Base-by-base conservation (phyloP, 2,113 vertebrate genomes). In the Pagrus major region DNA sequence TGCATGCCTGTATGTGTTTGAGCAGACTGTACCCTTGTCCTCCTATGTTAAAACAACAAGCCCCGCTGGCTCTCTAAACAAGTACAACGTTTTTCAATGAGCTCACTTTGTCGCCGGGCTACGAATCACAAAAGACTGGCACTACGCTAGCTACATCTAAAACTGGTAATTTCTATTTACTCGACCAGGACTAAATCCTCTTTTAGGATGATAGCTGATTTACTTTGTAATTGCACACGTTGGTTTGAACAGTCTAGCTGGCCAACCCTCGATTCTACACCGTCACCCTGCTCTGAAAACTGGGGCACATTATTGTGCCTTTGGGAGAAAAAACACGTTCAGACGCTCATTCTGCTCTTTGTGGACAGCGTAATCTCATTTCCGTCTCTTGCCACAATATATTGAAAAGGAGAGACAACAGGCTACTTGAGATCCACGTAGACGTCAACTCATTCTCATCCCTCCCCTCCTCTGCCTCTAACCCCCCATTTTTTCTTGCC, bases 1-100 rank as follows among this genome's bases (percentile, higher is more conserved):
- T 90, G 92, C 88, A 91, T 90, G 88, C 71, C 76, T 90, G 76
- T 90, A 67, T 91, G 91, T 90, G 86, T 90, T 78, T 91, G 91
- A 91, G 89, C 88, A 88, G 81, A 86, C 88, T 91, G 89, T 79
- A 91, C 87, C 82, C 87, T 82, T 90, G 89, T 91, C 80, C 78
- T 88, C 83, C 68, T 81, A 81, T 91, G 87, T 86, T 88, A 89
- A 88, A 92, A 91, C 88, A 89, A 93, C 90, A 92, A 87, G 83
- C 83, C 92, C 89, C 29, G 83, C 90, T 90, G 90, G 78, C 87
- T 89, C 78, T 80, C 76, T 54, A 87, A 93, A 90, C 85, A 84
- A 86, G 59, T 68, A 80, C 77, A 77, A 59, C 47, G 29, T 78
- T 87, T 86, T 77, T 86, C 64, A 85, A 41, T 73, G 29, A 84